Conservation (phyloP, 2,113 vertebrate species). For the Chunga burmeisteri region DNA sequence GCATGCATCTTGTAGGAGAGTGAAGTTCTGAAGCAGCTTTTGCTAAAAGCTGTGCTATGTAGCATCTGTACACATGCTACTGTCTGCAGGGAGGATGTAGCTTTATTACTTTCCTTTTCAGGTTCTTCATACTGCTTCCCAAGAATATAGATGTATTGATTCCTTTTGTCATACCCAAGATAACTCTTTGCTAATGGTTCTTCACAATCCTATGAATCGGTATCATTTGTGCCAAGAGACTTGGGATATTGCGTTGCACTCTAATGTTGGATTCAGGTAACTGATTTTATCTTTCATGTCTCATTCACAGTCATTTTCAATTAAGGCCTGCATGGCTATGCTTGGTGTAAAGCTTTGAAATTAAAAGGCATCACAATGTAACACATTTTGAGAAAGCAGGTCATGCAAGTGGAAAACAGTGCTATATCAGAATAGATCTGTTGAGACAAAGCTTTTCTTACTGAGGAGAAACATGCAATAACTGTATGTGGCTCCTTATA, state of each 20-base stretch:
- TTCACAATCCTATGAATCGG: slow-evolving; percentile 88
- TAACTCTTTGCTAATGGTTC: slow-evolving; percentile 82
- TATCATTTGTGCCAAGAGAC: slow-evolving; percentile 73
- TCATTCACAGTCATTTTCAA: background rate
- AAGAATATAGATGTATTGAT: slow-evolving; percentile 83
- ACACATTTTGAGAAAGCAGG: background rate
- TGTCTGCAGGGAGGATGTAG: background rate
- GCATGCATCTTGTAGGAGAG: background rate
- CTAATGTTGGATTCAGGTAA: slow-evolving; percentile 91
- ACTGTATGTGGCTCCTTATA: background rate
- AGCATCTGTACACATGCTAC: background rate
- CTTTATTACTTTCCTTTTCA: slow-evolving; percentile 57
- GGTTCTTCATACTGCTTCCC: slow-evolving; percentile 82
- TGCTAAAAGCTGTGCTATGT: background rate
- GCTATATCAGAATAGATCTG: background rate
- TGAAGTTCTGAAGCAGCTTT: background rate
- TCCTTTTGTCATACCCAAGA: slow-evolving; percentile 80
- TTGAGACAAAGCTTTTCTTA: background rate
- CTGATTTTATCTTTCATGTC: background rate
- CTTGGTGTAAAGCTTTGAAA: background rate
- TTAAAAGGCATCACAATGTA: background rate
- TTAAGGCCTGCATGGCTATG: background rate
- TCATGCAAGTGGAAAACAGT: background rate
- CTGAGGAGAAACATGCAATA: background rate
- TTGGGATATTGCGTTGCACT: slow-evolving; percentile 85